Evolutionary conservation across 2,113 vertebrate genomes (phyloP).

Genomic region (Tychaedon coryphoeus): DNA sequence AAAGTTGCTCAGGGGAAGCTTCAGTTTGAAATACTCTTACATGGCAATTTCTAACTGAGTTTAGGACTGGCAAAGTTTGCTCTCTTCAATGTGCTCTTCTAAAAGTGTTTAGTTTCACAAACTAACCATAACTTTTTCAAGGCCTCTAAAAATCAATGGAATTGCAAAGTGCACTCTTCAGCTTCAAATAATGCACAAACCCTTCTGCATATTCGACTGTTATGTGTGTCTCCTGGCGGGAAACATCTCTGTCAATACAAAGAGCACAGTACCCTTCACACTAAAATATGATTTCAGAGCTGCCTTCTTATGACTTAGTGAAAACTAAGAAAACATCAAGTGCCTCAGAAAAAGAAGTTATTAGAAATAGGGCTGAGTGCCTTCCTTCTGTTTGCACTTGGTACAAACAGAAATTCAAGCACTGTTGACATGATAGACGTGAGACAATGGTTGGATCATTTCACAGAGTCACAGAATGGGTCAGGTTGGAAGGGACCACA

Average conservation of each 20-base stretch:
- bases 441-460: background rate
- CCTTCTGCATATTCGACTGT: background rate
- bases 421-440: accelerated
- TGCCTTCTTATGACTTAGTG: background rate
- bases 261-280: background rate
- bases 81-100: background rate
- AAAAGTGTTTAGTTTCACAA: background rate
- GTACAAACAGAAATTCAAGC: background rate
- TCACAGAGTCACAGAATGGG: background rate
- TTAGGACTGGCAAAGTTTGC: background rate
- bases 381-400: background rate
- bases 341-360: background rate
- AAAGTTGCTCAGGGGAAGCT: background rate
- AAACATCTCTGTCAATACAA: background rate
- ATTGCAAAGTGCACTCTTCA: background rate
- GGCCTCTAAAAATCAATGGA: background rate
- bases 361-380: background rate
- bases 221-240: background rate
- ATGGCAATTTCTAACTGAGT: background rate
- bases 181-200: background rate
- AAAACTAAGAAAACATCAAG: background rate
- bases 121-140: background rate
- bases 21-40: background rate
- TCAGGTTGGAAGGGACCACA: background rate
- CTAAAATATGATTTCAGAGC: background rate